Evolutionary conservation across 2,888 invertebrate species (phyloP).

Genomic region (Orthonychiurus folsomi): DNA sequence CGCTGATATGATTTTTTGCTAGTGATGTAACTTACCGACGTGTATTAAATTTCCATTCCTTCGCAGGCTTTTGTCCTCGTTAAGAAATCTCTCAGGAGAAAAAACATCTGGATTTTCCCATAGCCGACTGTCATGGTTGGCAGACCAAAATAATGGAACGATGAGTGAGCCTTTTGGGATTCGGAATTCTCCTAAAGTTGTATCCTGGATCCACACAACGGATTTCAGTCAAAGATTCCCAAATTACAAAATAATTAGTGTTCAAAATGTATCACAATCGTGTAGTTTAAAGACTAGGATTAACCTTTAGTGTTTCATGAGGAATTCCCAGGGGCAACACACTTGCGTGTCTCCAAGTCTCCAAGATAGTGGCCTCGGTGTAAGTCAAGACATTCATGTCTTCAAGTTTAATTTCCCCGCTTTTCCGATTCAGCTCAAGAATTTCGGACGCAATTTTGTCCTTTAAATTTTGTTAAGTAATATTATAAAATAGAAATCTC

Average conservation of each 20-base stretch:
- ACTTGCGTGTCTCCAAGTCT: slow-evolving; percentile 67
- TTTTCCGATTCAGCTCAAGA: slow-evolving; percentile 37
- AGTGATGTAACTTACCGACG: too few species aligned
- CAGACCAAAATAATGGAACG: slow-evolving; percentile 74
- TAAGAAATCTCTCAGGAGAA: slow-evolving; percentile 71
- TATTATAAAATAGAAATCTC: not conserved
- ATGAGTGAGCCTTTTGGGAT: slow-evolving; percentile 78
- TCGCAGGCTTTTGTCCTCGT: slow-evolving; percentile 48
- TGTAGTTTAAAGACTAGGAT: too few species aligned
- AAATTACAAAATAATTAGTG: too few species aligned
- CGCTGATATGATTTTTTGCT: too few species aligned
- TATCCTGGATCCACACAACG: slow-evolving; percentile 61
- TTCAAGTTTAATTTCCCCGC: slow-evolving; percentile 45
- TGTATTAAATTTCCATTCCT: slow-evolving; percentile 52
- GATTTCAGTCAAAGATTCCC: too few species aligned
- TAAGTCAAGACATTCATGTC: slow-evolving; percentile 53
- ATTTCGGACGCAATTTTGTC: slow-evolving; percentile 55
- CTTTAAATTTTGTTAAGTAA: slow-evolving; percentile 46
- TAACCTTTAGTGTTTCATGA: slow-evolving; percentile 59
- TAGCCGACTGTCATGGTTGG: slow-evolving; percentile 79
- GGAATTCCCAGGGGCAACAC: slow-evolving; percentile 77
- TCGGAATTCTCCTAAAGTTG: slow-evolving; percentile 66
- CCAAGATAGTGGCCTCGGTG: slow-evolving; percentile 65
- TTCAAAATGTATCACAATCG: not conserved
- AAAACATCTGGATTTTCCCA: slow-evolving; percentile 81